Evolutionary conservation across 2,113 vertebrate species (phyloP), one percentile per base, ranked within the genome.

Genomic region (Porphyrio hochstetteri): DNA sequence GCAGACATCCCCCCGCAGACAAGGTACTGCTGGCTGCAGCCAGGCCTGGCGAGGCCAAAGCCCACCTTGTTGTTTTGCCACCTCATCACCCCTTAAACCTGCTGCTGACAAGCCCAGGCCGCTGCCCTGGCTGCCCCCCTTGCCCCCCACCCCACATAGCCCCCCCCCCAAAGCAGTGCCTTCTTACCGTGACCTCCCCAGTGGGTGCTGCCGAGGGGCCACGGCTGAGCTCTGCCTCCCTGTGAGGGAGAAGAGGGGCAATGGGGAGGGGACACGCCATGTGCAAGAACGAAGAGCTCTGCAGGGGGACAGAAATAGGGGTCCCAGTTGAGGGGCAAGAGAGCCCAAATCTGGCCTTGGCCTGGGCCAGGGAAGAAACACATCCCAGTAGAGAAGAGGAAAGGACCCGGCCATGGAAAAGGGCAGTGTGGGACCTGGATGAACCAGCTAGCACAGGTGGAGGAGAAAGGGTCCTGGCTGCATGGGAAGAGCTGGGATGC

Each of bases 141-240:
- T 21, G 40, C 25, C 25, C 38, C 40, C 2, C 29, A 16, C n/a
- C 52, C 33, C 68, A 2, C 0, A 8, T 16, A 36, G 44, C 10
- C 24, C 71, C 79, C 2, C 10, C 24, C 71, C 79, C 2, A 1
- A 6, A 28, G 6, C 16, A 46, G 60, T 82, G 15, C 20, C 2
- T 19, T 19, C 33, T 33, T 38, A 19, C 24, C 75, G 4, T 0
- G 1, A 77, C 2, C 53, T 46, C 21, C 19, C 1, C 17, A 1
- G 38, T 0, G 6, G 36, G 40, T n/a, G 64, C 63, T 82, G 59
- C 53, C 8, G 11, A 29, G 67, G 68, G 68, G 71, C 42, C 46
- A 40, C 1, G 0, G 57, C 67, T 55, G 0, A 23, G 57, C 53
- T 55, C 76, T 46, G 90, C 53, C 35, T 52, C 21, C 35, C 28